Base-by-base conservation (phyloP, 1,140 invertebrate genomes). In the Mercenaria mercenaria region DNA sequence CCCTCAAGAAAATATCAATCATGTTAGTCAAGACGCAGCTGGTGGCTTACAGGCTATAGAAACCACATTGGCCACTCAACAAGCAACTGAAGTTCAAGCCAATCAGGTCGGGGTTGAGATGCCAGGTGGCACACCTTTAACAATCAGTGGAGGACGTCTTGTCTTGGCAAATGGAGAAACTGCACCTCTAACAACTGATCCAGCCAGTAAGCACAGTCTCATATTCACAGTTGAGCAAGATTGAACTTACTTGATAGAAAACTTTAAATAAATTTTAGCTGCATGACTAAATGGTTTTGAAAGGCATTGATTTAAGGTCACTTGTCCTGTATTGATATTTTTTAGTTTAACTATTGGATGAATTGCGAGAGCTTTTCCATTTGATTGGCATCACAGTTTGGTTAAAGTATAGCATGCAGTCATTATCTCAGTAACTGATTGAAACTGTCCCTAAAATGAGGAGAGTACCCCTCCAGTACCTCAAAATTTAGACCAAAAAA, bases 1-100 rank as follows among this genome's bases (percentile, higher is more conserved):
- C 13, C 81, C 81, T n/a, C 81, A 83, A 69, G 81, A 83, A 61
- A 83, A 83, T 43, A 83, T 83, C 6, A 83, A 83, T 32, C 47
- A 80, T 72, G 77, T 80, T 29, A 20, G 43, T 6, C 52, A 61
- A 26, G 79, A 61, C 32, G 41, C 41, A 23, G 26, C 61, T 26
- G 52, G n/a, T 23, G 10, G 23, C 39, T 23, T 79, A 37, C 76
- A 79, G 29, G 61, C 39, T 20, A 69, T 83, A 23, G 81, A 83
- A 41, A 69, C 61, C 10, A 8, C 37, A 39, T 52, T 69, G 32
- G 11, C 39, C 32, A 29, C 32, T 50, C 81, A 83, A 6, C 37
- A 43, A 15, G 47, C 1, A 52, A 0, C n/a, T 10, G 76, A 79
- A 2, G 43, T 52, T 6, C 76, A 79, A 79, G 29, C 20, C 1